These are phyloP conservation scores for Urocynchramus pylzowi DNA, from an alignment of 2,113 vertebrate genomes.

Conservation along the genomic window DNA sequence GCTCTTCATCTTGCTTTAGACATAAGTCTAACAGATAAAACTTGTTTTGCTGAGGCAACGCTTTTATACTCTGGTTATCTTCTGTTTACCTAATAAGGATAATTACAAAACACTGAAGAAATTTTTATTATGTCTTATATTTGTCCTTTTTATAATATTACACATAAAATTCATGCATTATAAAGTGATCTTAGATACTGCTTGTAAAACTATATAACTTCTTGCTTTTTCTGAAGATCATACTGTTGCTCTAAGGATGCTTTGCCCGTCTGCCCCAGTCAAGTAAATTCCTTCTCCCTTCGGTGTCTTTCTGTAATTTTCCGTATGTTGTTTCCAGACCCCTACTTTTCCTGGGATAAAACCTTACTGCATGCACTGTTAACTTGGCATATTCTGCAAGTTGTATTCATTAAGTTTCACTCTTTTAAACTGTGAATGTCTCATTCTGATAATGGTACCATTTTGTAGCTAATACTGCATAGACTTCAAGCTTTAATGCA, in stretches of 20 bases:
- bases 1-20: conserved; percentile 2
- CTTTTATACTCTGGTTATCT: background rate
- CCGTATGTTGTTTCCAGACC: background rate
- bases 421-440: background rate
- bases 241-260: background rate
- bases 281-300: background rate
- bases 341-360: background rate
- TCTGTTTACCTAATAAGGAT: background rate
- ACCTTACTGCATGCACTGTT: conserved; percentile 1
- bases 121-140: background rate
- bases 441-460: background rate
- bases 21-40: background rate
- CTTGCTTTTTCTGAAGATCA: background rate
- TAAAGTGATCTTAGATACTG: background rate
- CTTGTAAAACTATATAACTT: background rate
- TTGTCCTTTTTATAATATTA: background rate
- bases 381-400: conserved; percentile 14
- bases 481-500: background rate
- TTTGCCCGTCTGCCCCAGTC: background rate
- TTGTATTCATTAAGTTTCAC: background rate
- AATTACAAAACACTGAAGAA: background rate
- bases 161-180: background rate
- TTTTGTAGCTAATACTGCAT: background rate
- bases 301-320: background rate
- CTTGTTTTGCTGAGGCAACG: background rate